Base-by-base conservation (phyloP, 1,140 invertebrate genomes). In the Grapholita molesta region DNA sequence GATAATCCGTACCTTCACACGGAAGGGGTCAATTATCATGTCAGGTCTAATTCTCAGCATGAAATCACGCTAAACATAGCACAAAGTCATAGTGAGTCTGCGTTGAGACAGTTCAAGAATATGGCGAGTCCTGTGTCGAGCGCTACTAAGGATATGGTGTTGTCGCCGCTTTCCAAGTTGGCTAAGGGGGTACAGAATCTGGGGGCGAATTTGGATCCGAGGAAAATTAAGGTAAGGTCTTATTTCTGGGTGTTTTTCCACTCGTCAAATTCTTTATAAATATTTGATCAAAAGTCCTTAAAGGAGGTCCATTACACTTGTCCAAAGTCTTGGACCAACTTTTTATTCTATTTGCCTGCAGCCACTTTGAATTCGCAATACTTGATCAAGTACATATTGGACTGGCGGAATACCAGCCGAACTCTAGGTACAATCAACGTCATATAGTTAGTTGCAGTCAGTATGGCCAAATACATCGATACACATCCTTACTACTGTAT, bases 121-220 rank as follows among this genome's bases (percentile, higher is more conserved):
- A 92, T 95, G 0, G 93, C 95, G 0, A 96, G 94, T 90, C 95
- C 95, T 0, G 94, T 95, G 0, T 92, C 94, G 1, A 92, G 88
- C 33, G 94, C 94, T 12, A 94, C 95, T 1, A 95, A 94, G 77
- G 95, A 96, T 77, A 84, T 94, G 78, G 94, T 96, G n/a, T 80
- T 96, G 23, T 95, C 95, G 0, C 96, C 96, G 0, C 93, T 97
- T 8, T 95, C 95, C 0, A 97, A 97, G 80, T 91, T 97, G 18
- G 96, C 96, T 0, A 96, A 96, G 86, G 96, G 96, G 0, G 94
- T 98, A 70, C 96, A 97, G 84, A 96, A 94, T 74, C 92, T 97
- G 66, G 96, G 97, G 0, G 94, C 96, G 1, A 97, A 97, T 92
- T 93, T 96, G 69, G 96, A 97, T 90, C 96, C 96, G 0, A 93